A percentile compares a stretch with the other conserved stretches of the same genome.
phyloP scores from a whole-genome alignment of 2,888 invertebrate species.

The Marronus borbonicus region DNA sequence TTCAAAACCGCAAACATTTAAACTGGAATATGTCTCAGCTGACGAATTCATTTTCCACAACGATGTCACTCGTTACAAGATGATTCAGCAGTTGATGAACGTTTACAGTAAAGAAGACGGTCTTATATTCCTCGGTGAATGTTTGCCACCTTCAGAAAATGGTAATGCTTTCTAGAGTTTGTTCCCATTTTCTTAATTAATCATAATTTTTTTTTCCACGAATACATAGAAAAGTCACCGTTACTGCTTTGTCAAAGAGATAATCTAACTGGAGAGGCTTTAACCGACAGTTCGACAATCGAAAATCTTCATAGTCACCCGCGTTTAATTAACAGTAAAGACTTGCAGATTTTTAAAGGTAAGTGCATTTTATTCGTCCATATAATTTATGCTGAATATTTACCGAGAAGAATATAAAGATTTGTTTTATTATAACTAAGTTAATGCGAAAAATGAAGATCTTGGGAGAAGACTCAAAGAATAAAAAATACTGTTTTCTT shows the following conservation, averaged over 20 bases:
- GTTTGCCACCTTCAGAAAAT: conserved; percentile 90
- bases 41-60: conserved; percentile 74
- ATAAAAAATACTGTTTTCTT: too few species aligned
- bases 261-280: conserved; percentile 73
- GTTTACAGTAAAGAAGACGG: conserved; percentile 77
- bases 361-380: conserved; percentile 53
- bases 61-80: conserved; percentile 72
- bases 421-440: too few species aligned
- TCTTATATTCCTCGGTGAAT: conserved; percentile 79
- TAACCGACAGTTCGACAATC: conserved; percentile 71
- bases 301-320: conserved; percentile 71
- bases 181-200: neutral
- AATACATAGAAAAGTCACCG: conserved; percentile 77
- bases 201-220: neutral
- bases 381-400: neutral
- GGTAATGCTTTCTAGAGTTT: conserved; percentile 72
- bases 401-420: too few species aligned
- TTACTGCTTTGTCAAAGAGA: conserved; percentile 78
- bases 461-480: too few species aligned
- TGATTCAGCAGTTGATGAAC: conserved; percentile 76
- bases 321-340: conserved; percentile 79
- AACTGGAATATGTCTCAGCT: conserved; percentile 76
- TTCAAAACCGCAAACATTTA: conserved; percentile 80
- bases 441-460: too few species aligned
- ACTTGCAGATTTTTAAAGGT: conserved; percentile 81